Conservation (phyloP, 2,888 invertebrate species). For the Phortica okadai region DNA sequence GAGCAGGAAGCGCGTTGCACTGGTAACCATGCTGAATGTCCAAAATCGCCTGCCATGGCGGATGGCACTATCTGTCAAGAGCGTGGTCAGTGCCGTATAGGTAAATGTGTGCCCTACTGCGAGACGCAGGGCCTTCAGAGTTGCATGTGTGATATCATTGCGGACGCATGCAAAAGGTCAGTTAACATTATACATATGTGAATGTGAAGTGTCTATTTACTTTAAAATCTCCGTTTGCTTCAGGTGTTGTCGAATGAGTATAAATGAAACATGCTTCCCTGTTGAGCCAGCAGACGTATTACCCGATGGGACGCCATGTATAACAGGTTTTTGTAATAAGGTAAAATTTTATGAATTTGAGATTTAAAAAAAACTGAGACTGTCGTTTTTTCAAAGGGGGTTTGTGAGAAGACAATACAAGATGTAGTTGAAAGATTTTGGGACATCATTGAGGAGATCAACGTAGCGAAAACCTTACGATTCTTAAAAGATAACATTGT, state of each 20-base stretch:
- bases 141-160: conserved; percentile 97
- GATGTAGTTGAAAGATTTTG: conserved; percentile 97
- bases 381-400: conserved; percentile 81
- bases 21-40: conserved; percentile 88
- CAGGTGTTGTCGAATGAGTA: conserved; percentile 90
- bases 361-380: background rate
- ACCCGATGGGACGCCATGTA: conserved; percentile 95
- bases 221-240: background rate
- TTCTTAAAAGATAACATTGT: conserved; percentile 96
- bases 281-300: conserved; percentile 92
- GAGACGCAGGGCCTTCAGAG: conserved; percentile 94
- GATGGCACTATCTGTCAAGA: conserved; percentile 90
- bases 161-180: conserved; percentile 90
- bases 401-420: conserved; percentile 95
- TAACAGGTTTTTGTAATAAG: conserved; percentile 97
- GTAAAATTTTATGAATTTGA: conserved; percentile 75
- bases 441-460: conserved; percentile 98
- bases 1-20: conserved; percentile 94
- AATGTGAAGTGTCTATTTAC: too few relatives aligned
- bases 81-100: conserved; percentile 91
- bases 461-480: conserved; percentile 92
- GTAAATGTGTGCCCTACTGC: conserved; percentile 95
- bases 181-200: background rate
- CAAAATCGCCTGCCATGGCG: conserved; percentile 85
- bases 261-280: conserved; percentile 94